Conservation (phyloP, 2,888 invertebrate genomes). For the Tuberolachnus salignus region DNA sequence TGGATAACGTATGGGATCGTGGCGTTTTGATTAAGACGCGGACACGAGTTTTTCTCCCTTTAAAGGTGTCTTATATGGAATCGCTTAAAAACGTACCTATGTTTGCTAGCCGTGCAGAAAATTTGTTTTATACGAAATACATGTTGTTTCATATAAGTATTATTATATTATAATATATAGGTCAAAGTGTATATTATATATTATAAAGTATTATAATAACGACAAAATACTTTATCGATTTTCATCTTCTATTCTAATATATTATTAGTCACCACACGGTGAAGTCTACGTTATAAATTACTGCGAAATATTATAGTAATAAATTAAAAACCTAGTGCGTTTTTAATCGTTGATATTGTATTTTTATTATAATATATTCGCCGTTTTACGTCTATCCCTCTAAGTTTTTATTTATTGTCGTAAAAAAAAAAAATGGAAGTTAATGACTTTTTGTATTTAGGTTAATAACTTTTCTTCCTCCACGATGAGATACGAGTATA, state of each 20-base stretch:
- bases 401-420: slow-evolving; percentile 21
- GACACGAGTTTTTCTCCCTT: too few relatives aligned
- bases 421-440: slow-evolving; percentile 14
- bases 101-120: too few relatives aligned
- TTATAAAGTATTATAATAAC: too few relatives aligned
- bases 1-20: too few relatives aligned
- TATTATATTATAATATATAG: too few relatives aligned
- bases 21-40: too few relatives aligned
- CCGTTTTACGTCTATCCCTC: neutral
- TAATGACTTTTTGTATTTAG: slow-evolving; percentile 21
- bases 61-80: too few relatives aligned
- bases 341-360: neutral
- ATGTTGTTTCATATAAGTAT: too few relatives aligned
- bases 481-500: neutral
- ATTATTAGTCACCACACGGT: too few relatives aligned
- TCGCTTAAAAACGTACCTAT: too few relatives aligned
- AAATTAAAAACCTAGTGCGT: neutral
- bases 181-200: neutral
- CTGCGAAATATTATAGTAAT: neutral
- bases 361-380: neutral
- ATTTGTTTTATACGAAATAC: too few relatives aligned
- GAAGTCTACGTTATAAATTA: too few relatives aligned
- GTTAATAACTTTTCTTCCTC: neutral
- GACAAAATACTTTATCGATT: neutral
- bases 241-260: neutral